phyloP scores from a whole-genome alignment of 2,113 vertebrate genomes.

The Aix galericulata region DNA sequence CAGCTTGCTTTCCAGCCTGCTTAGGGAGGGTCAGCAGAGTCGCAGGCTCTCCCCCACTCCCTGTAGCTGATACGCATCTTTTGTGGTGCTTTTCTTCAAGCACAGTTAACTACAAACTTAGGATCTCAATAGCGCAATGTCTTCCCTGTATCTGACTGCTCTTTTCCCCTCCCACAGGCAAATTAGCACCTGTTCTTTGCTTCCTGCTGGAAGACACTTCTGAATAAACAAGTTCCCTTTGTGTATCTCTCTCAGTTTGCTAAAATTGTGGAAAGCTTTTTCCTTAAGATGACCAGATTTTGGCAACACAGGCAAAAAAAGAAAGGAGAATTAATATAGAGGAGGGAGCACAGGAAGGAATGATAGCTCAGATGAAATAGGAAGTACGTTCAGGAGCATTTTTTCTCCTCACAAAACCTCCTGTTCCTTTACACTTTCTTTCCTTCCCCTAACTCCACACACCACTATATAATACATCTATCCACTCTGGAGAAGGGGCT shows the following conservation, averaged over 20 bases:
- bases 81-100: not conserved
- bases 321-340: not conserved
- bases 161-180: constrained; percentile 66
- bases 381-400: not conserved
- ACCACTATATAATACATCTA: not conserved
- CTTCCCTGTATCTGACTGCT: constrained; percentile 48
- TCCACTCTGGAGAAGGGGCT: not conserved
- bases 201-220: constrained; percentile 58
- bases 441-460: not conserved
- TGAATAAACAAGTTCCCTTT: constrained; percentile 67
- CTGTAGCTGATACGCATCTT: not conserved
- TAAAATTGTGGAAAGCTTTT: not conserved
- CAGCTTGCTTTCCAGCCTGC: not conserved
- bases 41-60: not conserved
- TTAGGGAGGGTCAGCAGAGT: not conserved
- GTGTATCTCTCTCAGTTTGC: not conserved
- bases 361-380: not conserved
- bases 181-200: constrained; percentile 69
- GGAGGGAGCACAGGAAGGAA: not conserved
- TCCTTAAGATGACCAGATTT: not conserved
- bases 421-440: not conserved
- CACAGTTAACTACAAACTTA: not conserved
- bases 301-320: not conserved
- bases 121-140: not conserved
- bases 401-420: not conserved